Evolutionary conservation across 2,113 vertebrate species (phyloP).

Genomic region (Hippocampus comes): DNA sequence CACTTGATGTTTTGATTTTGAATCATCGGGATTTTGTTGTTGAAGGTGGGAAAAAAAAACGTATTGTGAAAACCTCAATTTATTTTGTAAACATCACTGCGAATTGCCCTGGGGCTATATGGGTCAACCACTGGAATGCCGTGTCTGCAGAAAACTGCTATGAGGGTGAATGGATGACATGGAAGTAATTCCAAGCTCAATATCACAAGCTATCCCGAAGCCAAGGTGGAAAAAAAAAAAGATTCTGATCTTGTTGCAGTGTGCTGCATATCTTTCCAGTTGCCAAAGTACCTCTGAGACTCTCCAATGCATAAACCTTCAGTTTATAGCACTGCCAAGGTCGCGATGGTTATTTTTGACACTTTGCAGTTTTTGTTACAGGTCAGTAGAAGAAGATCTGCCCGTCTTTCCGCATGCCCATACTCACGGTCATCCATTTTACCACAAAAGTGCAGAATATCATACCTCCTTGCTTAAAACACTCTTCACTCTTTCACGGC

Average conservation of each 20-base stretch:
- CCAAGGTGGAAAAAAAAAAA: conserved; percentile 49
- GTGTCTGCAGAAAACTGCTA: conserved; percentile 63
- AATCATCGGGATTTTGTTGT: background rate
- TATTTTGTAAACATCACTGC: background rate
- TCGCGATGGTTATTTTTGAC: conserved; percentile 40
- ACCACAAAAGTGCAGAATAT: conserved; percentile 11
- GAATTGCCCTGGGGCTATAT: conserved; percentile 51
- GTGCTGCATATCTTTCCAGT: conserved; percentile 54
- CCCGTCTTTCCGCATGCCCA: background rate
- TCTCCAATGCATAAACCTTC: conserved; percentile 54
- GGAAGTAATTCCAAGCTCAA: conserved; percentile 68
- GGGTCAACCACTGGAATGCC: conserved; percentile 59
- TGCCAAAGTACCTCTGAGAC: conserved; percentile 56
- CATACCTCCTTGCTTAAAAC: conserved; percentile 22
- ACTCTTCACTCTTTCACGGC: background rate
- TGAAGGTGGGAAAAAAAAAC: background rate
- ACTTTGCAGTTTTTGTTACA: conserved; percentile 8
- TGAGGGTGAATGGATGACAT: conserved; percentile 68
- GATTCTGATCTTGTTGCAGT: conserved; percentile 66
- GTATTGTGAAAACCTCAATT: background rate
- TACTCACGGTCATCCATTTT: background rate
- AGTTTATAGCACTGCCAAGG: conserved; percentile 55
- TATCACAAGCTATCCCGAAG: conserved; percentile 67
- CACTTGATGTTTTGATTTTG: no score
- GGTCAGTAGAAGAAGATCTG: conserved; percentile 40